Evolutionary conservation across 64 coral and sea anemone species (phyloP), one percentile per base, ranked within the genome.

Genomic region (Trachythela sp.): DNA sequence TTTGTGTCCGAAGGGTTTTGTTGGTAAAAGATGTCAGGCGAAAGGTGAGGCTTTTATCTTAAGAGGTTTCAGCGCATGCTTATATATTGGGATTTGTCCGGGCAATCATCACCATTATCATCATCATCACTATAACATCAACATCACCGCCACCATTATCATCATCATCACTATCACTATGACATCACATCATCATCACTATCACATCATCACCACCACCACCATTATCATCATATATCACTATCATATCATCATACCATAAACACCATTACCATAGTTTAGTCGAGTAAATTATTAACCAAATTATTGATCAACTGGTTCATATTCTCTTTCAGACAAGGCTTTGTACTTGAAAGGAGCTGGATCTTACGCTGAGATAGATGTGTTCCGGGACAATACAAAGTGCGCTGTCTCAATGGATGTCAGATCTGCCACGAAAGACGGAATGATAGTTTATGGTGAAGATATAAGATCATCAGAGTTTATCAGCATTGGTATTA

Each of bases 381-480:
- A 15, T 2, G 33, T 39, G 20, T 80, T 80, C 75, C 75, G 75
- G 9, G 37, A 80, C 20, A 39, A 80, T 2, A 10, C 31, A 0
- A 35, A 80, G 32, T 80, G 31, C 9, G 37, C 33, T 37, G 75
- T 80, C 37, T 80, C 75, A 7, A 80, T 80, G 75, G 34, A 80
- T 37, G 20, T 80, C 15, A 2, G 75, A 37, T 29, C 75, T 38
- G 30, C 13, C 37, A 39, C 15, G 15, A 34, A 37, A 5, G 37
- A 80, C 75, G 30, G 27, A 20, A 80, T 80, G 75, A 37, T 80
- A 39, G 27, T 80, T 80, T 80, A 80, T 80, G 75, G 75, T 39
- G 9, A 80, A 9, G 75, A 20, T 15, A 18, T 15, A 18, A 34
- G 8, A 9, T 80, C 75, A 0, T 17, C 13, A 4, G 75, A 80